phyloP scores from a whole-genome alignment of 2,888 invertebrate species.

The Drosophila koepferae region DNA sequence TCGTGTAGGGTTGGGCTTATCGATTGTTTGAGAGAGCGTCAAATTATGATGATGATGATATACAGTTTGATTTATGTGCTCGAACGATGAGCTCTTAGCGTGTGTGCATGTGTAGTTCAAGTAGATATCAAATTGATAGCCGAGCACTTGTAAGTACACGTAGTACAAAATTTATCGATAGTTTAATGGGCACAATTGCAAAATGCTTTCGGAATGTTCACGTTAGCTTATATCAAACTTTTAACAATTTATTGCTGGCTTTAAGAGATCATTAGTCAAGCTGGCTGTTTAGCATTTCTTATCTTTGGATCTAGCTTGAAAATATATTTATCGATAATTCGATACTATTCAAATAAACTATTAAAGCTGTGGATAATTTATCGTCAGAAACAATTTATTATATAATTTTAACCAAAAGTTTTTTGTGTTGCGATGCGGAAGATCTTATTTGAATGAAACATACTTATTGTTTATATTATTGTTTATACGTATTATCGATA shows the following conservation, averaged over 20 bases:
- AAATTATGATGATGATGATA: slow-evolving; percentile 53
- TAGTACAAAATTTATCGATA: not conserved
- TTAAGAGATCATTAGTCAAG: not conserved
- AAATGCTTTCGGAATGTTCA: not conserved
- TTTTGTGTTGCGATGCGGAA: not conserved
- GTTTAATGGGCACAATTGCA: not conserved
- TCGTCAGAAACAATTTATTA: no score
- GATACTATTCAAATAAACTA: no score
- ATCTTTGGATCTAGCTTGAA: not conserved
- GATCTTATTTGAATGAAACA: not conserved
- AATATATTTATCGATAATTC: not conserved
- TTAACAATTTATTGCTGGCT: not conserved
- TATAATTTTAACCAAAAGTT: not conserved
- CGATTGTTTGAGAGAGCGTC: slow-evolving; percentile 55
- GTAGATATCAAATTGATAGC: slow-evolving; percentile 17
- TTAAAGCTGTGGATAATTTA: no score
- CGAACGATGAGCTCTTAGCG: not conserved
- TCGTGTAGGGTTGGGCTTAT: slow-evolving; percentile 51
- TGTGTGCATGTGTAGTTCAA: not conserved
- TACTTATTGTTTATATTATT: not conserved
- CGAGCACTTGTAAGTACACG: not conserved
- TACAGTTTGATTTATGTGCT: slow-evolving; percentile 52
- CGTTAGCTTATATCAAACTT: not conserved
- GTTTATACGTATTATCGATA: not conserved
- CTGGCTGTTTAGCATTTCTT: no score